phyloP scores from a whole-genome alignment of 2,888 invertebrate genomes.

The Poecilus cupreus region DNA sequence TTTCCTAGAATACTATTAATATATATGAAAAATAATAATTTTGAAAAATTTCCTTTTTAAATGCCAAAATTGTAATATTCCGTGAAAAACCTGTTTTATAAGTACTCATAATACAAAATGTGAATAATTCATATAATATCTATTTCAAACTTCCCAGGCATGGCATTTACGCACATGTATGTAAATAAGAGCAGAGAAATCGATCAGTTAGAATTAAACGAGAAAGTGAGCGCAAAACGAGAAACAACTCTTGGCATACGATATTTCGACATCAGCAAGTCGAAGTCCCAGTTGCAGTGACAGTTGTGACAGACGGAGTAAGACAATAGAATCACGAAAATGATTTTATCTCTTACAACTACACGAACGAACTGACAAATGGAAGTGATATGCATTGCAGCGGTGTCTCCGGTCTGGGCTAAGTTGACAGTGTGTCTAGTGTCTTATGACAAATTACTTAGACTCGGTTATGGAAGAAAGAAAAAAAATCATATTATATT shows the following conservation, averaged over 20 bases:
- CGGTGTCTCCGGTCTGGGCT: constrained; percentile 1
- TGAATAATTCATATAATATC: too few species aligned
- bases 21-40: too few species aligned
- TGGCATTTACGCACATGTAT: constrained; percentile 4
- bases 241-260: neutral
- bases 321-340: constrained; percentile 37
- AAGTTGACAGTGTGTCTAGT: too few species aligned
- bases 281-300: neutral
- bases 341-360: constrained; percentile 19
- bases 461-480: too few species aligned
- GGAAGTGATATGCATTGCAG: constrained; percentile 27
- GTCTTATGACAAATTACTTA: constrained; percentile 15
- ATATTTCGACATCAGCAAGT: constrained; percentile 8
- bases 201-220: constrained; percentile 16
- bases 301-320: constrained; percentile 25
- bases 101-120: too few species aligned
- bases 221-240: constrained; percentile 22
- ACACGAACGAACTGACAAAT: constrained; percentile 35
- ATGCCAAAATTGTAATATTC: too few species aligned
- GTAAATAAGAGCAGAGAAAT: constrained; percentile 29
- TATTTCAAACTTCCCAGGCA: too few species aligned
- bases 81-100: too few species aligned
- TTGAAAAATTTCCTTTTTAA: too few species aligned
- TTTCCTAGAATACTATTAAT: too few species aligned
- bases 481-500: too few species aligned